Evolutionary conservation across 2,888 invertebrate genomes (phyloP).

Genomic region (Ophioninae sp.): DNA sequence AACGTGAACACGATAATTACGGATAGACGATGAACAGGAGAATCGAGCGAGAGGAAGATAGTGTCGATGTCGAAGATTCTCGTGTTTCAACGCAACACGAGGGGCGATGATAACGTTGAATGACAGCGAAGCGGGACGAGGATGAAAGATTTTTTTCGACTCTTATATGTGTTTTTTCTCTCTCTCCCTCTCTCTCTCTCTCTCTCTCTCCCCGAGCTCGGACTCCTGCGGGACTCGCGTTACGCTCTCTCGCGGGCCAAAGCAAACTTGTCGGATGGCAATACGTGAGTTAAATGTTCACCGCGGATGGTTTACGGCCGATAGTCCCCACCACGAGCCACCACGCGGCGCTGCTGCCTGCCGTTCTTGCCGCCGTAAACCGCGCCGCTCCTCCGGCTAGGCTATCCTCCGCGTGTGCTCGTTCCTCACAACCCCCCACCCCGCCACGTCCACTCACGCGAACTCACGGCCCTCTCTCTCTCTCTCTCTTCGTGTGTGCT

Average conservation of each 20-base stretch:
- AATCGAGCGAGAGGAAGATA: constrained; percentile 43
- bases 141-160: constrained; percentile 48
- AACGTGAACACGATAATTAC: constrained; percentile 49
- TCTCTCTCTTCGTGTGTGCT: constrained; percentile 36
- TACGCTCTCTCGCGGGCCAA: constrained; percentile 80
- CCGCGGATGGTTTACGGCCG: constrained; percentile 83
- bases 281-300: constrained; percentile 82
- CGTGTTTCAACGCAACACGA: constrained; percentile 40
- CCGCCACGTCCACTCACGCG: constrained; percentile 51
- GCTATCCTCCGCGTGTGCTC: constrained; percentile 67
- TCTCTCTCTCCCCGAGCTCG: constrained; percentile 58
- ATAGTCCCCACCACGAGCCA: constrained; percentile 84
- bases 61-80: constrained; percentile 17
- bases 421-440: constrained; percentile 61
- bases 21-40: constrained; percentile 35
- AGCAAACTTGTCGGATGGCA: constrained; percentile 82
- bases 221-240: constrained; percentile 66
- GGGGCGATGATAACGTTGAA: constrained; percentile 39
- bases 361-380: constrained; percentile 62
- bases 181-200: constrained; percentile 17
- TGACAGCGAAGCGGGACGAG: constrained; percentile 46
- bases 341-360: constrained; percentile 81
- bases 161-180: constrained; percentile 37
- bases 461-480: constrained; percentile 56
- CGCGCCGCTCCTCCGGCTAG: constrained; percentile 66